Conservation (phyloP, 2,113 vertebrate genomes). For the Caretta caretta region DNA sequence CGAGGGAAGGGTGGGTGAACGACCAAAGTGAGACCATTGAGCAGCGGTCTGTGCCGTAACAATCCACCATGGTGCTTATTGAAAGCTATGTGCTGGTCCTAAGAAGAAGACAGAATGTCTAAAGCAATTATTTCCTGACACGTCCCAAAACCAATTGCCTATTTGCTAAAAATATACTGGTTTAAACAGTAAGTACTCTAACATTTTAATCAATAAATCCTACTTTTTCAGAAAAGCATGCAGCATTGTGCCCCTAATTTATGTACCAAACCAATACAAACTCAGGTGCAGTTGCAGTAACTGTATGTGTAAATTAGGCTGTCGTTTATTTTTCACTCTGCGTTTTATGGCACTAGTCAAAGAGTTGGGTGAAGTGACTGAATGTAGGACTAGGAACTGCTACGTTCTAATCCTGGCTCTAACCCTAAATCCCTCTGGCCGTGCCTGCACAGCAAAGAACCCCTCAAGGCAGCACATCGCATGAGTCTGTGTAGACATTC, state of each 20-base stretch:
- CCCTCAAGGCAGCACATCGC: background rate
- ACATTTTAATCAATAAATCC: background rate
- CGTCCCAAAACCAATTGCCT: constrained; percentile 10
- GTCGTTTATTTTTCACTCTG: background rate
- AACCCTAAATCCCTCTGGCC: background rate
- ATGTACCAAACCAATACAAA: constrained; percentile 46
- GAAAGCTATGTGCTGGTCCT: background rate
- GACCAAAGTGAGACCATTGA: background rate
- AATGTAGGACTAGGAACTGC: background rate
- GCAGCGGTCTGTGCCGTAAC: accelerated
- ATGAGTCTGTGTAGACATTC: background rate
- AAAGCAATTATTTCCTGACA: background rate
- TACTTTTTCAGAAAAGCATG: background rate
- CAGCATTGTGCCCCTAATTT: background rate
- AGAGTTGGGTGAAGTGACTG: background rate
- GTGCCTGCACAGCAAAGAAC: background rate
- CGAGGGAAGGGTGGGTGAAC: background rate
- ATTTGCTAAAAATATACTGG: constrained; percentile 29
- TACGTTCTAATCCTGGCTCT: background rate
- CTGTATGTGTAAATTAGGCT: constrained; percentile 19
- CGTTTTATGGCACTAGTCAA: background rate
- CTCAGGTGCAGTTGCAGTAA: background rate
- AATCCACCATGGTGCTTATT: background rate
- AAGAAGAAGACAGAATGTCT: background rate
- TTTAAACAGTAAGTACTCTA: background rate